Evolutionary conservation across 2,888 invertebrate species (phyloP).

Genomic region (Carpatolechia fugitivella): DNA sequence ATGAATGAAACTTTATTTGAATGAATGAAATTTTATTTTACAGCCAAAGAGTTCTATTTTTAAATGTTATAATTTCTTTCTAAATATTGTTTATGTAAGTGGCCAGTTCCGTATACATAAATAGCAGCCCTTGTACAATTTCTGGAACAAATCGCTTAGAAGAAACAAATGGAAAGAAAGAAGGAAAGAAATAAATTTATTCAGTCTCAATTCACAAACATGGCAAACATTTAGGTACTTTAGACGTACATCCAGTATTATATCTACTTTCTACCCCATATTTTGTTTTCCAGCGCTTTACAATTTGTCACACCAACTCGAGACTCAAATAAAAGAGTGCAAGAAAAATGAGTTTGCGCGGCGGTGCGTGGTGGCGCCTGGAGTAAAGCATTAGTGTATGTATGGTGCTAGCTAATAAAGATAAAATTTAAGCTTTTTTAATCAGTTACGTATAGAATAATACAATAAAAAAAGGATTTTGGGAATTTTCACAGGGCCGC

Average conservation of each 20-base stretch:
- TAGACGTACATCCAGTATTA: background rate
- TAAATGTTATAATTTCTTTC: no score
- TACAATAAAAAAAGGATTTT: no score
- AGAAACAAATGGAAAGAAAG: conserved; percentile 3
- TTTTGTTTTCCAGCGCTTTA: conserved; percentile 5
- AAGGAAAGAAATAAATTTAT: no score
- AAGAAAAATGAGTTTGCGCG: conserved; percentile 11
- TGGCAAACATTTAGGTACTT: background rate
- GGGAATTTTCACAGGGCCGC: no score
- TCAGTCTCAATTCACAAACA: no score
- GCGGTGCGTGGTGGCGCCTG: background rate
- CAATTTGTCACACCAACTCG: conserved; percentile 15
- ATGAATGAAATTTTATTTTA: no score
- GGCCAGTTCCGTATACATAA: no score
- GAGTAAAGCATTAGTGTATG: background rate
- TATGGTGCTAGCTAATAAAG: background rate
- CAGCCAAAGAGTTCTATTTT: no score
- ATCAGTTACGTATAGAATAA: no score
- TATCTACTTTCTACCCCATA: background rate
- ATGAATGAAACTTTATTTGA: no score
- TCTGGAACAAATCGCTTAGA: background rate
- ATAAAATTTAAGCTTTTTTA: background rate
- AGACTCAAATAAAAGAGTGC: conserved; percentile 7
- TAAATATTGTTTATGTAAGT: no score
- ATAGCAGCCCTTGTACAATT: background rate